phyloP scores from a whole-genome alignment of 2,113 vertebrate genomes.

The Callaeas wilsoni region DNA sequence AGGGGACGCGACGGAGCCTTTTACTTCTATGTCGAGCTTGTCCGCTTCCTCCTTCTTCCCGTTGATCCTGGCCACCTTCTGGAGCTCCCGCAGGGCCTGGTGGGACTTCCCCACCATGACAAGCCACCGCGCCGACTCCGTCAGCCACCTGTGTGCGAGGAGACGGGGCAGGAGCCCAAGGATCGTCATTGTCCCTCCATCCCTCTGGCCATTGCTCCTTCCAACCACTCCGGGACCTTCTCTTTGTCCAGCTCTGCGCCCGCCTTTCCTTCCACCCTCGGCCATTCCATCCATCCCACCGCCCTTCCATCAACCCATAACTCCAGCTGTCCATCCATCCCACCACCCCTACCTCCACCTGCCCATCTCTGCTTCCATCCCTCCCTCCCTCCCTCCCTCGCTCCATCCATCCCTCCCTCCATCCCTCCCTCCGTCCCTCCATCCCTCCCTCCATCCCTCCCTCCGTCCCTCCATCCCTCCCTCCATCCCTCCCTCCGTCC shows the following conservation, averaged over 20 bases:
- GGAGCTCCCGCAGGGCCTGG: not conserved
- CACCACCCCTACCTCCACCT: not conserved
- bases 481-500: not conserved
- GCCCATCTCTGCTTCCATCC: too few relatives aligned
- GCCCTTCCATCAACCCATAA: not conserved
- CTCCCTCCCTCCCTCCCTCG: too few relatives aligned
- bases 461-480: not conserved
- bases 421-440: not conserved
- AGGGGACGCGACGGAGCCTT: too few relatives aligned
- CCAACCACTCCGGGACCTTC: fast-evolving
- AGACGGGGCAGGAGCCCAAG: fast-evolving
- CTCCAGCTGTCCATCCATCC: not conserved
- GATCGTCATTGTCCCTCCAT: fast-evolving
- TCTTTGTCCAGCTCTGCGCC: not conserved
- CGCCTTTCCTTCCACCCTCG: not conserved
- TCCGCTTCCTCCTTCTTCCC: not conserved
- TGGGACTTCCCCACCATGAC: not conserved
- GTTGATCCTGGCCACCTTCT: not conserved
- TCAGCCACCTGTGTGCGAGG: not conserved
- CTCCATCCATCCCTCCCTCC: too few relatives aligned
- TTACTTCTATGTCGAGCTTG: not conserved
- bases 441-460: not conserved
- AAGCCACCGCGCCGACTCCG: not conserved
- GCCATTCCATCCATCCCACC: too few relatives aligned
- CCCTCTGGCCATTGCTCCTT: fast-evolving